Percentiles rank a stretch among this genome's conserved stretches.
Conservation (phyloP, 2,797 vertebrate genomes). For the Characodon lateralis region DNA sequence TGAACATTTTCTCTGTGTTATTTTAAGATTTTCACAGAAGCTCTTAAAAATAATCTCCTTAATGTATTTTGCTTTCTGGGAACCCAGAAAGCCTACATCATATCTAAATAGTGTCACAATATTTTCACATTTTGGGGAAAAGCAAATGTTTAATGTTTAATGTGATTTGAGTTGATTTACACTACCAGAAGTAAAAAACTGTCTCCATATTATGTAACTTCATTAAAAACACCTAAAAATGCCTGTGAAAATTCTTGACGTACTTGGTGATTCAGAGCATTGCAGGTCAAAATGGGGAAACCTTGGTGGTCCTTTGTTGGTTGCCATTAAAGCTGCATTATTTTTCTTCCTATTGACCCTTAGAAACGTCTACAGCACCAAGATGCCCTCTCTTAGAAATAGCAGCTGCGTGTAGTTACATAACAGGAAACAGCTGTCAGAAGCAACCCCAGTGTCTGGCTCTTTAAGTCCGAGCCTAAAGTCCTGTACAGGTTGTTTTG, state of each 20-base stretch:
- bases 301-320: constrained; percentile 84
- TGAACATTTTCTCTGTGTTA: constrained; percentile 43
- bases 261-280: constrained; percentile 43
- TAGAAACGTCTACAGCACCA: constrained; percentile 80
- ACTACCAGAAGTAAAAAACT: neutral
- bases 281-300: constrained; percentile 58
- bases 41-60: constrained; percentile 8
- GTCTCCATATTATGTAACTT: constrained; percentile 2
- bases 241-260: constrained; percentile 28
- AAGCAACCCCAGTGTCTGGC: constrained; percentile 69
- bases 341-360: constrained; percentile 86
- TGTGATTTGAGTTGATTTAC: neutral
- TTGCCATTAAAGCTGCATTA: constrained; percentile 85
- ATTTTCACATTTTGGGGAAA: neutral
- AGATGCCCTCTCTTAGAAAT: constrained; percentile 82
- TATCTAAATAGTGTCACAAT: neutral
- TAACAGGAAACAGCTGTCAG: constrained; percentile 88
- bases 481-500: constrained; percentile 78
- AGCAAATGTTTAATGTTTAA: neutral
- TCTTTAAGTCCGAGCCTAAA: constrained; percentile 56
- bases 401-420: constrained; percentile 85
- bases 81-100: neutral
- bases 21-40: constrained; percentile 48
- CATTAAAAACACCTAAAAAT: constrained; percentile 3
- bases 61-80: constrained; percentile 16